Evolutionary conservation across 1,140 invertebrate genomes (phyloP).

Genomic region (Trachymyrmex cornetzi): DNA sequence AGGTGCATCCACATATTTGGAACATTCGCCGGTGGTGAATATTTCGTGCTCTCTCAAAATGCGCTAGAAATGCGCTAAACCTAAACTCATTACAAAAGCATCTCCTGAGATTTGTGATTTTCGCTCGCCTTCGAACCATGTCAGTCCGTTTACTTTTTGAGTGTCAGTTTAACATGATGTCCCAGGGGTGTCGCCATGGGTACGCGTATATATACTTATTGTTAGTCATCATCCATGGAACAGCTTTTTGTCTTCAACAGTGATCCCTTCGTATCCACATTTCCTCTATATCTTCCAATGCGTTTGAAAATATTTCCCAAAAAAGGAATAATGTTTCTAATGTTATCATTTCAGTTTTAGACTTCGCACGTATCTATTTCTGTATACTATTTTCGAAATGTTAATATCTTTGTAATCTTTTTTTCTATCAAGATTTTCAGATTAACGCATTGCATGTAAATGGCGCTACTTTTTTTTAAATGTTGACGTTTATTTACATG

Average conservation of each 20-base stretch:
- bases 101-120: constrained; percentile 69
- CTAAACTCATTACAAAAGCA: constrained; percentile 49
- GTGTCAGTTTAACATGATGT: constrained; percentile 71
- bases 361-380: neutral
- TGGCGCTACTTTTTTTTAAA: neutral
- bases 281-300: constrained; percentile 32
- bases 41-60: neutral
- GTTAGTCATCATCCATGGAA: constrained; percentile 18
- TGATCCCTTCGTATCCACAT: constrained; percentile 9
- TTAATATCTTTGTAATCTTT: neutral
- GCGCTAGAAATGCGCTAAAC: too few species aligned
- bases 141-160: constrained; percentile 73
- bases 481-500: neutral
- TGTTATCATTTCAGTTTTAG: neutral
- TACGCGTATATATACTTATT: constrained; percentile 6
- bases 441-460: neutral
- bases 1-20: neutral
- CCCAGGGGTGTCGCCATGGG: constrained; percentile 51
- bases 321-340: neutral
- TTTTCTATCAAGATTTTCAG: neutral
- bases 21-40: neutral
- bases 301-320: constrained; percentile 14
- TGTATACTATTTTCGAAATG: neutral
- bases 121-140: constrained; percentile 68
- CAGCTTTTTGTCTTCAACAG: constrained; percentile 58